Conservation (phyloP, 2,888 invertebrate species). For the Ditula angustiorana region DNA sequence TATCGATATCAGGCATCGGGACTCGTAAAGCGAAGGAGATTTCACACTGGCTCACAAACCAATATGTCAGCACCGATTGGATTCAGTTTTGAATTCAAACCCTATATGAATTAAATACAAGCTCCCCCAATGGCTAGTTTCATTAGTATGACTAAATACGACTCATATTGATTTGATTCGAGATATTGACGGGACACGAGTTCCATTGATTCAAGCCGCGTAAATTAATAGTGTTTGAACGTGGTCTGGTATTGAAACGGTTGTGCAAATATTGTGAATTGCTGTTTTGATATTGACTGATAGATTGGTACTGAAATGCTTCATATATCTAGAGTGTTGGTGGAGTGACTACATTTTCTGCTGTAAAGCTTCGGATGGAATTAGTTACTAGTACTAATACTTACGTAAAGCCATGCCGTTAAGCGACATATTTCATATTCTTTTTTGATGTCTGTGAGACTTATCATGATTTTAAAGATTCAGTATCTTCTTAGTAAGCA, state of each 20-base stretch:
- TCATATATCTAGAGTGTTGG: background rate
- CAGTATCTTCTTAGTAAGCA: too few species aligned
- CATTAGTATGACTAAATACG: background rate
- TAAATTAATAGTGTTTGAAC: slow-evolving; percentile 34
- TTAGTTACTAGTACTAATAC: too few species aligned
- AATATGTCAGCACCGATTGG: too few species aligned
- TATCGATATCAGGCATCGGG: background rate
- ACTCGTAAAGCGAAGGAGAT: too few species aligned
- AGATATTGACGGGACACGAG: slow-evolving; percentile 15
- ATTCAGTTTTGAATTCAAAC: background rate
- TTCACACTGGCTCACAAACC: too few species aligned
- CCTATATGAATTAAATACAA: background rate
- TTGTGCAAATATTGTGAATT: slow-evolving; percentile 21
- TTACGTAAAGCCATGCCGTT: too few species aligned
- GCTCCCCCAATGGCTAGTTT: background rate
- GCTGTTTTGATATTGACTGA: slow-evolving; percentile 21
- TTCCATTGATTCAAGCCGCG: slow-evolving; percentile 11
- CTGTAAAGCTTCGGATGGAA: background rate
- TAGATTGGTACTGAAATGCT: background rate
- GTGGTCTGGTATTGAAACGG: background rate
- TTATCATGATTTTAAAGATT: too few species aligned
- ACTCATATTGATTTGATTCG: slow-evolving; percentile 14
- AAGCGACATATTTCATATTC: too few species aligned
- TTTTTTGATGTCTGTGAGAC: too few species aligned
- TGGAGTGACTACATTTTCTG: background rate